Conservation (phyloP, 2,797 vertebrate species). For the Yasuhikotakia modesta region DNA sequence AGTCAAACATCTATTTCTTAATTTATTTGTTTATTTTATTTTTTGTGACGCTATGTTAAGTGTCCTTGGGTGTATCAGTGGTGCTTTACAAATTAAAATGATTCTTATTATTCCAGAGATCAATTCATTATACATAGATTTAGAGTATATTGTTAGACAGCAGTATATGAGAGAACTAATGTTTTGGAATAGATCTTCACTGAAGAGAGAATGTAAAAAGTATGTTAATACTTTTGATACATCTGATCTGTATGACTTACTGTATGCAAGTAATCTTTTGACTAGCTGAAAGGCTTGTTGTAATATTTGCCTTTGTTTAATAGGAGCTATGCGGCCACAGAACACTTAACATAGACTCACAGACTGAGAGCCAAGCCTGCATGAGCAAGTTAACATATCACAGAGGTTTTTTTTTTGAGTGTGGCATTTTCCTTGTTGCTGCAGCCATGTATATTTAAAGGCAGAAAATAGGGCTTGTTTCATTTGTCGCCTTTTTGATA, state of each 20-base stretch:
- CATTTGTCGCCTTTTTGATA: conserved; percentile 68
- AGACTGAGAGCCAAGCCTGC: conserved; percentile 18
- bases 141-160: background rate
- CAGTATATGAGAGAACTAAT: background rate
- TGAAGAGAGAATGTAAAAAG: conserved; percentile 10
- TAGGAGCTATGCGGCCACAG: background rate
- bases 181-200: conserved; percentile 9
- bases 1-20: background rate
- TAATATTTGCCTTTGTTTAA: conserved; percentile 27
- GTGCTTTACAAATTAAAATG: background rate
- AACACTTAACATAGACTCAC: conserved; percentile 3
- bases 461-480: conserved; percentile 61
- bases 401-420: conserved; percentile 33
- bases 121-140: conserved; percentile 20
- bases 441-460: conserved; percentile 40
- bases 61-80: background rate
- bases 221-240: background rate
- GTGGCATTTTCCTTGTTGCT: conserved; percentile 33
- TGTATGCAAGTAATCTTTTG: too few species aligned
- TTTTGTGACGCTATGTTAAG: background rate
- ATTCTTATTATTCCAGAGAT: background rate
- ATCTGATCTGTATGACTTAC: background rate
- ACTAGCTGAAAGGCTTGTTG: background rate
- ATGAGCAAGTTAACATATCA: conserved; percentile 21
- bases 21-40: background rate